Evolutionary conservation across 2,797 vertebrate genomes (phyloP), one percentile per base, ranked within the genome.

Genomic region (Sebastes iracundus): DNA sequence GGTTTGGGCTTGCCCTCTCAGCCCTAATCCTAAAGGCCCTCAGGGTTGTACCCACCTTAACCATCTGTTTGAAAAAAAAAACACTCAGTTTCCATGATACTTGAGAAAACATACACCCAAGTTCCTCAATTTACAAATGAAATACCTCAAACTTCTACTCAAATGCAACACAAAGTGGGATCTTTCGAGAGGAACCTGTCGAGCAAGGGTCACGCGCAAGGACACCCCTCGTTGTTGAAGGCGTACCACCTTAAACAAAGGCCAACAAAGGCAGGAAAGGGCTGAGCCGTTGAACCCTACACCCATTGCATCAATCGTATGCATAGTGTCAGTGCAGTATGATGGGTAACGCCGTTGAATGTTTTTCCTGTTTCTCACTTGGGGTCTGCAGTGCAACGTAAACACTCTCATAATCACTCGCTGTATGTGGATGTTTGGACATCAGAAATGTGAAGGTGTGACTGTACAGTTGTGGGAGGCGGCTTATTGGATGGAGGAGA

Each of bases 221-320:
- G 71, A 72, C 85, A 85, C 62, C 82, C 42, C 72, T 77, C 12
- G 74, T 73, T 70, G 60, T 89, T 85, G 77, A 86, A 62, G 85
- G 77, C 66, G 35, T 78, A 87, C 82, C 86, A 89, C 81, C 86
- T 80, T 77, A 89, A 93, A 92, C 90, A 92, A 92, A 88, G 82
- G 42, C 69, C 75, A 93, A 96, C 95, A 96, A 96, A 94, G 88
- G 83, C 92, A 96, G 94, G 94, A 96, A 49, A 93, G 93, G 93
- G 89, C 88, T 85, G 90, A 82, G 82, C 76, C 30, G 6, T 32
- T 88, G 87, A 92, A 89, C 86, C 87, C 64, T 85, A 52, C 71
- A 77, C 80, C 73, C 74, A 28, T 28, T 55, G 66, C 81, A 81
- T 84, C 82, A 80, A 83, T 84, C 56, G 59, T 65, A 73, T 62